A percentile compares a stretch with the other conserved stretches of the same genome.
phyloP scores from a whole-genome alignment of 37 sponge, comb jelly and placozoan species.

The Aplysina aerophoba region DNA sequence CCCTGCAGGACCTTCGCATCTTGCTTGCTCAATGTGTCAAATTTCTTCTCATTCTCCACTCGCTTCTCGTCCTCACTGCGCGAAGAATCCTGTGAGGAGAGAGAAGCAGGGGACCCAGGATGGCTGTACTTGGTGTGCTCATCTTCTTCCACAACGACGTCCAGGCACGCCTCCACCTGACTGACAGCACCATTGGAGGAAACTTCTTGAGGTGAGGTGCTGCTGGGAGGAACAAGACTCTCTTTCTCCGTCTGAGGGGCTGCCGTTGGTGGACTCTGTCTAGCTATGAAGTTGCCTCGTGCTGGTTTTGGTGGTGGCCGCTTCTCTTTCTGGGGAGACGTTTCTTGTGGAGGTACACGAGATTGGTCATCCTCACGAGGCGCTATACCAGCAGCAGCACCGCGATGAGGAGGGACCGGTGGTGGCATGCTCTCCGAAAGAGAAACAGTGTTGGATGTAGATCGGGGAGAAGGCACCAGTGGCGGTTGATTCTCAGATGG shows the following conservation, averaged over 20 bases:
- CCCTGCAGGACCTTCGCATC: neutral
- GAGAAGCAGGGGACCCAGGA: conserved; percentile 5
- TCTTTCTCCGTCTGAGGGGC: neutral
- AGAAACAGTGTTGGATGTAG: too few relatives aligned
- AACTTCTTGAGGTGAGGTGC: neutral
- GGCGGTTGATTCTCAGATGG: too few relatives aligned
- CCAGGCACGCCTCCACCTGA: neutral
- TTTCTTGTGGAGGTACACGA: neutral
- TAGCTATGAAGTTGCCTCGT: neutral
- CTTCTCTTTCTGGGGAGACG: neutral
- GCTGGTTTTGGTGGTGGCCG: neutral
- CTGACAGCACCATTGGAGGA: neutral
- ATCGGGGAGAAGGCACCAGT: too few relatives aligned
- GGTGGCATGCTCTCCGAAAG: too few relatives aligned
- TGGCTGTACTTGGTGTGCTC: neutral
- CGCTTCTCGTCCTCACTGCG: conserved; percentile 1
- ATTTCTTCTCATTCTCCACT: conserved; percentile 28
- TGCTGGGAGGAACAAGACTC: neutral
- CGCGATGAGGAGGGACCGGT: too few relatives aligned
- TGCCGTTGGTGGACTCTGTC: neutral
- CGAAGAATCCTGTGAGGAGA: conserved; percentile 7
- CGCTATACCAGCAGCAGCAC: too few relatives aligned
- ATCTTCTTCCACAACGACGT: neutral
- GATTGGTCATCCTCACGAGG: too few relatives aligned
- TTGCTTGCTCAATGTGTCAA: conserved; percentile 15